Conservation (phyloP, 2,888 invertebrate genomes). For the Thysanoteuthis rhombus region DNA sequence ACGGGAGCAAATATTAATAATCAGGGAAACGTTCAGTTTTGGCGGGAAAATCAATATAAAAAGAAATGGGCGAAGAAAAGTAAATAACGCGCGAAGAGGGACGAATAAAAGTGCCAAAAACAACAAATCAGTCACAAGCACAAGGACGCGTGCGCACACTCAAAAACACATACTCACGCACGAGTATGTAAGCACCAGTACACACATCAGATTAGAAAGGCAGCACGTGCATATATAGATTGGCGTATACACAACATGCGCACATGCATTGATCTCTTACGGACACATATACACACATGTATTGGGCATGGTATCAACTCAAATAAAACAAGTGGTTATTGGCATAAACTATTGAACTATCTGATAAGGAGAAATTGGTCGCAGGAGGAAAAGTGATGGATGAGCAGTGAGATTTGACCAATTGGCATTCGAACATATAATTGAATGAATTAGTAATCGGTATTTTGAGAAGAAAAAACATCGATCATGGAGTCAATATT, state of each 20-base stretch:
- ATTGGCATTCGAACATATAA: conserved; percentile 12
- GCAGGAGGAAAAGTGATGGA: background rate
- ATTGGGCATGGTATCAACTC: background rate
- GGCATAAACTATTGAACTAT: background rate
- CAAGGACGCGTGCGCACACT: background rate
- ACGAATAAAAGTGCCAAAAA: background rate
- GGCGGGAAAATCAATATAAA: background rate
- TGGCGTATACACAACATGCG: no score
- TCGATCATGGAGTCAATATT: background rate
- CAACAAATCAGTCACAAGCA: no score
- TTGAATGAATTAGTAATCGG: conserved; percentile 12
- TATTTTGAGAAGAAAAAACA: background rate
- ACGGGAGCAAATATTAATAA: background rate
- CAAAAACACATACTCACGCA: background rate
- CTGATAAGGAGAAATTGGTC: background rate
- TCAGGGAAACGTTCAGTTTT: background rate
- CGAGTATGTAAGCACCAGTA: background rate
- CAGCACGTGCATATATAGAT: no score
- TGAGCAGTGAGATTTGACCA: background rate
- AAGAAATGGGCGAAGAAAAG: background rate
- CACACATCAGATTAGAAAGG: no score
- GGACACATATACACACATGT: no score
- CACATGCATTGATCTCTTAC: no score
- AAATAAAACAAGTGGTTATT: background rate
- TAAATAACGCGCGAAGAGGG: background rate